Percentiles rank a stretch among this genome's conserved stretches.
phyloP scores from a whole-genome alignment of 2,113 vertebrate species.

The Solea senegalensis region DNA sequence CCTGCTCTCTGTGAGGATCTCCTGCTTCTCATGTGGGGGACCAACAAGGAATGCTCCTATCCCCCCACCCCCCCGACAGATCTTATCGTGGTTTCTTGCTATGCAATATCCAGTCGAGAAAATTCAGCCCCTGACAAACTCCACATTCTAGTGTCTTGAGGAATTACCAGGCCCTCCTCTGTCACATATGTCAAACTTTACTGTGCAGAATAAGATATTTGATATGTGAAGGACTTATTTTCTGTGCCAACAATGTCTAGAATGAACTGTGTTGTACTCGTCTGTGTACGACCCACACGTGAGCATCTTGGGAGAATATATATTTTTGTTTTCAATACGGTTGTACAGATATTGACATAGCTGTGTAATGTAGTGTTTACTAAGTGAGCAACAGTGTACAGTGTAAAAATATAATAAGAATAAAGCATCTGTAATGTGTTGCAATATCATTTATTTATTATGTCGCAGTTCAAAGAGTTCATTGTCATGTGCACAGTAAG shows the following conservation, averaged over 20 bases:
- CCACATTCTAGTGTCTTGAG: conserved; percentile 35
- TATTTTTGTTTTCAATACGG: conserved; percentile 78
- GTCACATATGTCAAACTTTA: conserved; percentile 52
- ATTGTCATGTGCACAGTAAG: not conserved
- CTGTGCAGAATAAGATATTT: conserved; percentile 64
- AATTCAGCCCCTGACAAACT: conserved; percentile 36
- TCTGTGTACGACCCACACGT: conserved; percentile 63
- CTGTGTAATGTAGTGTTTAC: conserved; percentile 84
- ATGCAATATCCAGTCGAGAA: conserved; percentile 80
- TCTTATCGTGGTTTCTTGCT: conserved; percentile 79
- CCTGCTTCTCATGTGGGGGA: conserved; percentile 35
- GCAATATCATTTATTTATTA: conserved; percentile 37
- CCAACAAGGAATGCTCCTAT: conserved; percentile 12
- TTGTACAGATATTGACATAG: conserved; percentile 80
- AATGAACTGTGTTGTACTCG: conserved; percentile 69
- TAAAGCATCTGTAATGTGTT: conserved; percentile 77
- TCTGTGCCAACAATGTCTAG: conserved; percentile 76
- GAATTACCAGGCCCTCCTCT: conserved; percentile 38
- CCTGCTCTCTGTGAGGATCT: conserved; percentile 27
- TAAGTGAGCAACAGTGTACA: conserved; percentile 84
- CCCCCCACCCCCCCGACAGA: not conserved
- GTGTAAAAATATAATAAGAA: conserved; percentile 83
- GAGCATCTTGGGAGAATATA: conserved; percentile 78
- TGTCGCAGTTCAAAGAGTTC: not conserved
- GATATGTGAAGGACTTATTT: conserved; percentile 74